Percentiles rank a stretch among this genome's conserved stretches.
Evolutionary conservation across 1,140 invertebrate species (phyloP).

Genomic region (honey bee (Apis mellifera)): DNA sequence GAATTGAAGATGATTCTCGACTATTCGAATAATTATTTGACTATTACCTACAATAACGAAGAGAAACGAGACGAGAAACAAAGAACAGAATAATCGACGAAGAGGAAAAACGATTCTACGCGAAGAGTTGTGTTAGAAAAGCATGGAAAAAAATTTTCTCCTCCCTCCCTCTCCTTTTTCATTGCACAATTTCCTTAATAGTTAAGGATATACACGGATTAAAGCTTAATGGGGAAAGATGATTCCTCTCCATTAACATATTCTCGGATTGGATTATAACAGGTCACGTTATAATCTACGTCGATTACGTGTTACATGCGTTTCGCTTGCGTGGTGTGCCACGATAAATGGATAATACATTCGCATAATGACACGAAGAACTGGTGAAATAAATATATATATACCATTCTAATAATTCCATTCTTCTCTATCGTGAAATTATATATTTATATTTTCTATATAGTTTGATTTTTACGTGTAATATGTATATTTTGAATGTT

Average conservation of each 20-base stretch:
- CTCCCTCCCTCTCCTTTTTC: background rate
- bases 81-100: constrained; percentile 15
- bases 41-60: constrained; percentile 8
- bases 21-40: constrained; percentile 6
- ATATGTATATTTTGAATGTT: no score
- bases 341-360: constrained; percentile 29
- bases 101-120: background rate
- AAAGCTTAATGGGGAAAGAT: background rate
- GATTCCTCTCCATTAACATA: constrained; percentile 30
- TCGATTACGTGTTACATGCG: constrained; percentile 8
- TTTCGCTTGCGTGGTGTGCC: constrained; percentile 1
- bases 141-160: no score
- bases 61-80: background rate
- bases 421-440: constrained; percentile 28
- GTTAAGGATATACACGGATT: constrained; percentile 1
- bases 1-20: background rate
- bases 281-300: background rate
- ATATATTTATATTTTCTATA: constrained; percentile 37
- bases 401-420: constrained; percentile 40
- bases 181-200: constrained; percentile 22
- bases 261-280: constrained; percentile 19
- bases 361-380: background rate
- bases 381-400: constrained; percentile 22
- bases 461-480: no score
- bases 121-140: background rate